Evolutionary conservation across 2,797 vertebrate genomes (phyloP), one percentile per base, ranked within the genome.

Genomic region (Liparis tanakae): DNA sequence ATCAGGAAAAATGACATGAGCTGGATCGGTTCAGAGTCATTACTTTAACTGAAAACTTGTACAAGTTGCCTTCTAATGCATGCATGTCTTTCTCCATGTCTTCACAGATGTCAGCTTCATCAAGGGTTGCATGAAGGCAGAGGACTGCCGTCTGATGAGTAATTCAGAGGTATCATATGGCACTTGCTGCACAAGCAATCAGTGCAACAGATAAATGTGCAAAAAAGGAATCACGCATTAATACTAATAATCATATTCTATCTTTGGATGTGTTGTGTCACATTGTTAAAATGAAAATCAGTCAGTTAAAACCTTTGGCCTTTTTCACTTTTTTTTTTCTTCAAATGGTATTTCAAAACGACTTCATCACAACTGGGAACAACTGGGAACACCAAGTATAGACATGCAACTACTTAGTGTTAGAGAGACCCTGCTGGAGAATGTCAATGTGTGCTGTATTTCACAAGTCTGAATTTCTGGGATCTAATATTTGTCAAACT

Each of bases 371-470:
- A 30, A 30, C 25, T 30, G 25, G 25, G 25, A 30, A 30, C 25
- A 30, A 30, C 25, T 30, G 25, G 50, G 15, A 17, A 20, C 55
- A 18, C 25, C 25, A 25, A 72, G 58, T 60, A 48, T 20, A 64
- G 53, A 81, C 55, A 74, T 71, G 50, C 55, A 70, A 72, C 62
- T 76, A 73, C 57, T 73, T 60, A 91, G 88, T 90, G 85, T 93
- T 80, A 68, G 80, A 70, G 56, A 85, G 74, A 76, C 63, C 78
- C 74, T 76, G 62, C 33, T 82, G 78, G 79, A 87, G 73, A 74
- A 71, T 81, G 73, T 83, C 59, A 63, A 43, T 36, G 61, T 85
- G 72, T 74, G 56, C 79, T 70, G 70, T 84, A 74, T 80, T 79
- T 74, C 34, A 58, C 20, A 30, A 30, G 4, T 64, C 17, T 61